A percentile compares a stretch with the other conserved stretches of the same genome.
phyloP scores from a whole-genome alignment of 2,113 vertebrate species.

The Sprattus sprattus region DNA sequence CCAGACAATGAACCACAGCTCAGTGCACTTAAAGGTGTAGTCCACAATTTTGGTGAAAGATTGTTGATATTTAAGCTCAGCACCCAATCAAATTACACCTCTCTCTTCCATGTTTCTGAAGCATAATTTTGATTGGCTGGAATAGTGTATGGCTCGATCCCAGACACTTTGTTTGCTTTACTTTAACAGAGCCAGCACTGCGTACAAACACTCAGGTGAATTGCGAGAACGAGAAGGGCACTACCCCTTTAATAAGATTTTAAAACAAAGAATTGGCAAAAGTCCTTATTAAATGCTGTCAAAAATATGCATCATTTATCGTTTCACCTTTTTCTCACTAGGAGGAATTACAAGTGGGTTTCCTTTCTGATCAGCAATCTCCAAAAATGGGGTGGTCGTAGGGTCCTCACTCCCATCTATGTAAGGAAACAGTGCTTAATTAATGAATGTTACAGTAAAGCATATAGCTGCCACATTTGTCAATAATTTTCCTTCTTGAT shows the following conservation, averaged over 20 bases:
- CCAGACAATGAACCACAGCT: background rate
- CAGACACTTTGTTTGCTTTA: too few relatives aligned
- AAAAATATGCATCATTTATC: background rate
- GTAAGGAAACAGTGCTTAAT: constrained; percentile 4
- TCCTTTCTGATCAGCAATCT: constrained; percentile 94
- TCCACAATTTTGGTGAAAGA: background rate
- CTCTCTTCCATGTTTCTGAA: too few relatives aligned
- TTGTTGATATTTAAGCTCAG: background rate
- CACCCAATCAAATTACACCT: too few relatives aligned
- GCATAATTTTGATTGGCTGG: too few relatives aligned
- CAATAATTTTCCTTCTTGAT: background rate
- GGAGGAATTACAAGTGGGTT: constrained; percentile 83
- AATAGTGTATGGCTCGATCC: too few relatives aligned
- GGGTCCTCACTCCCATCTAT: constrained; percentile 82
- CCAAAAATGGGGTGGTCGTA: constrained; percentile 78
- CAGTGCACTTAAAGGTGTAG: background rate
- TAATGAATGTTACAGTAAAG: background rate
- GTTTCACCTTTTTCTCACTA: constrained; percentile 79
- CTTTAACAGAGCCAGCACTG: too few relatives aligned
- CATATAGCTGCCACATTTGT: background rate
- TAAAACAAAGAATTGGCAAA: background rate
- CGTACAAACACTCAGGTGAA: too few relatives aligned
- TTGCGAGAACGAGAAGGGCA: too few relatives aligned
- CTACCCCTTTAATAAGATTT: background rate
- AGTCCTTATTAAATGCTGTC: background rate